phyloP scores from a whole-genome alignment of 2,888 invertebrate species.

The Apamea epomidion region DNA sequence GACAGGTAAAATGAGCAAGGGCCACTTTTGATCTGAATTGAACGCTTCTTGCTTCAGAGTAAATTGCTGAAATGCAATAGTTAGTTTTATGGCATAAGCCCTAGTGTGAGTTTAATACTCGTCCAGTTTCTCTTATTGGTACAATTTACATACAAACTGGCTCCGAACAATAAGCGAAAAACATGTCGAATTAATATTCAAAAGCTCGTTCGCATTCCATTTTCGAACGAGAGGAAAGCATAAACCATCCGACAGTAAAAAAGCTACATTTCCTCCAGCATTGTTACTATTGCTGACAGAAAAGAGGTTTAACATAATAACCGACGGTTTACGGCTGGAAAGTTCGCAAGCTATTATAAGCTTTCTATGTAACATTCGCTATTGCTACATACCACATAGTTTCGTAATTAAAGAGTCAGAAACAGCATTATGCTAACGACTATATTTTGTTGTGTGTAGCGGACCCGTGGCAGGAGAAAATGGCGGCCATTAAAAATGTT shows the following conservation, averaged over 20 bases:
- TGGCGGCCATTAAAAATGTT: constrained; percentile 63
- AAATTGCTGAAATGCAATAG: constrained; percentile 31
- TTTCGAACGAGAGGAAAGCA: constrained; percentile 59
- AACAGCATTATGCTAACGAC: constrained; percentile 74
- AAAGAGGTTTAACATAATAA: constrained; percentile 64
- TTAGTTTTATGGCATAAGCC: constrained; percentile 7
- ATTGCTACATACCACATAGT: constrained; percentile 68
- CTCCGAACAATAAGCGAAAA: constrained; percentile 35
- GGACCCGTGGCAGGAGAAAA: constrained; percentile 54
- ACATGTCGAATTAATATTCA: constrained; percentile 50
- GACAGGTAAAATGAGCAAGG: constrained; percentile 50
- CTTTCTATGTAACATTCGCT: constrained; percentile 66
- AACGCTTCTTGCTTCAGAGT: constrained; percentile 13
- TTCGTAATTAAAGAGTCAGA: constrained; percentile 74
- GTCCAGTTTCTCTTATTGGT: constrained; percentile 16
- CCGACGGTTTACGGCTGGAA: constrained; percentile 57
- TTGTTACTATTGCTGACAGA: constrained; percentile 63
- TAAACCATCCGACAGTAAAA: constrained; percentile 56
- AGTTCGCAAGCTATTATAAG: constrained; percentile 64
- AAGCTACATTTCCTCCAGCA: constrained; percentile 52
- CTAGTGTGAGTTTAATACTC: background rate
- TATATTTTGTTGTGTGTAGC: constrained; percentile 68
- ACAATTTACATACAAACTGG: constrained; percentile 42
- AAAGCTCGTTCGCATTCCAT: constrained; percentile 52
- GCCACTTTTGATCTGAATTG: constrained; percentile 30